These are phyloP conservation scores for Sylvia borin DNA, from an alignment of 2,797 vertebrate species.

Conservation along the genomic window DNA sequence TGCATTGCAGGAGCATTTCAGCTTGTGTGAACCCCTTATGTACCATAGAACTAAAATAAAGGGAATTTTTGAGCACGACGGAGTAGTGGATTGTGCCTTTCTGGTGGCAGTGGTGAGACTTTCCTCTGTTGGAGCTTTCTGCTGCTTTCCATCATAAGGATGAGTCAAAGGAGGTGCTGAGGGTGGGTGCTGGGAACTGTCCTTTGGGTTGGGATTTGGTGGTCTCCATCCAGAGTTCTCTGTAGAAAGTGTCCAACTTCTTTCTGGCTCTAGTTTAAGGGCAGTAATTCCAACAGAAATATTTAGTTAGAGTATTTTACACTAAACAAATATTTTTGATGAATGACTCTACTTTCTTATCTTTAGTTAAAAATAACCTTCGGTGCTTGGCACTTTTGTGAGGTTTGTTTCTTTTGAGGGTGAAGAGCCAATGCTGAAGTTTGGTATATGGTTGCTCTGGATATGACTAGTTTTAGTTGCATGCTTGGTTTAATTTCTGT, in stretches of 20 bases:
- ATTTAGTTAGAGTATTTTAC: neutral
- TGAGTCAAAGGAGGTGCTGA: neutral
- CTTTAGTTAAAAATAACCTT: neutral
- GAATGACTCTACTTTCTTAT: neutral
- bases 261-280: neutral
- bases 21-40: neutral
- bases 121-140: neutral
- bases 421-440: neutral
- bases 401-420: neutral
- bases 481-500: neutral
- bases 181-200: neutral
- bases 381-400: neutral
- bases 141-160: neutral
- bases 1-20: neutral
- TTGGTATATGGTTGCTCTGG: neutral
- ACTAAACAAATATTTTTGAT: neutral
- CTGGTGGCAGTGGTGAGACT: accelerated
- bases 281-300: neutral
- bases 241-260: neutral
- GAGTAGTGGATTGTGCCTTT: neutral
- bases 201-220: neutral
- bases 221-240: neutral
- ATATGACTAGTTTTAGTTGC: neutral
- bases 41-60: neutral
- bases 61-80: accelerated